A percentile compares a stretch with the other conserved stretches of the same genome.
Evolutionary conservation across 1,140 invertebrate genomes (phyloP).

Genomic region (Calephelis virginiensis): DNA sequence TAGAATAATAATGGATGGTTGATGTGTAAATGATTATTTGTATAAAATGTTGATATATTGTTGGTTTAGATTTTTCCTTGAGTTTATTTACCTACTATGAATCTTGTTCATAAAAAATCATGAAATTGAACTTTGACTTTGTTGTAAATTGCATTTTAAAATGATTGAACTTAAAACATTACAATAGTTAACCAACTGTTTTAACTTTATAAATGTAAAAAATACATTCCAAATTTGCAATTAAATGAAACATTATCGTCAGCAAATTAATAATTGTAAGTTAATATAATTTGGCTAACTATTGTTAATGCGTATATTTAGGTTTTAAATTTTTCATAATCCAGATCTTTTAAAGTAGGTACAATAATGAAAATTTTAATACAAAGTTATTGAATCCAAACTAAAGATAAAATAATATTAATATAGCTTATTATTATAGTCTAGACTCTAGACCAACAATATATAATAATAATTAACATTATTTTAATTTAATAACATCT

Average conservation of each 20-base stretch:
- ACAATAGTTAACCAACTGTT: not conserved
- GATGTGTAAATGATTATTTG: not conserved
- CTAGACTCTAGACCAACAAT: conserved; percentile 6
- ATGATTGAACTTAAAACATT: no score
- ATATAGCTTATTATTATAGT: not conserved
- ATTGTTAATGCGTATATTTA: no score
- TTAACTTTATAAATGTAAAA: not conserved
- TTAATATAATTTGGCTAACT: conserved; percentile 1
- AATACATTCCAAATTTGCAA: conserved; percentile 6
- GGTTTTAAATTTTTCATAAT: not conserved
- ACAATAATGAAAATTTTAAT: no score
- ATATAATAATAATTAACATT: conserved; percentile 2
- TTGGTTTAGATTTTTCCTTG: not conserved
- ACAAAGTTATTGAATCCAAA: no score
- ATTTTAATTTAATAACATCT: conserved; percentile 14
- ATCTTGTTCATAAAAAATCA: no score
- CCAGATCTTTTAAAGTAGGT: no score
- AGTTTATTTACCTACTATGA: not conserved
- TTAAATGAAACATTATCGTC: not conserved
- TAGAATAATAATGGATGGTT: conserved; percentile 12
- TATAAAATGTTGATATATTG: not conserved
- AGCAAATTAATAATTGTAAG: not conserved
- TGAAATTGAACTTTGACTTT: no score
- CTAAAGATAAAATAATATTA: not conserved
- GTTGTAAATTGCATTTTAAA: no score